phyloP scores from a whole-genome alignment of 1,140 invertebrate species.

The Orussus abietinus region DNA sequence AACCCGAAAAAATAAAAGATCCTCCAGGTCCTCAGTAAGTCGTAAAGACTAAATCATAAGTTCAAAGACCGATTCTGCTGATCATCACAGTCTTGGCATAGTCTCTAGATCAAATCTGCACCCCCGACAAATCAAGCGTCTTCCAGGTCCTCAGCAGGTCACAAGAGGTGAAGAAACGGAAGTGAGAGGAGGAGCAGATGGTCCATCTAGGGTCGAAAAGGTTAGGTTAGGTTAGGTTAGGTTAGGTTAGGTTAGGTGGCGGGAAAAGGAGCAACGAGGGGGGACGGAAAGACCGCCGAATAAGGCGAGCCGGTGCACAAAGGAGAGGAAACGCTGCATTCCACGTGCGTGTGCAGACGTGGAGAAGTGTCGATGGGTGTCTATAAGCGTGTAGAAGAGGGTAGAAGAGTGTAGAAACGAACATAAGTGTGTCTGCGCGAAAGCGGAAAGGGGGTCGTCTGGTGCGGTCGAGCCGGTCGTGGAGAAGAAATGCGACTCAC shows the following conservation, averaged over 20 bases:
- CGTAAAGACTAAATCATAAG: too few relatives aligned
- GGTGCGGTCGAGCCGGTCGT: constrained; percentile 20
- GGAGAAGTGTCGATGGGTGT: not conserved
- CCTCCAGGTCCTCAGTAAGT: too few relatives aligned
- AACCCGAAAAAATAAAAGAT: too few relatives aligned
- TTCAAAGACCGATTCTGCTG: too few relatives aligned
- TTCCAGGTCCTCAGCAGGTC: too few relatives aligned
- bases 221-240: too few relatives aligned
- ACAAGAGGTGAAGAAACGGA: constrained; percentile 8
- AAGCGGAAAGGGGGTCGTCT: constrained; percentile 26
- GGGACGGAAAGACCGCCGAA: too few relatives aligned
- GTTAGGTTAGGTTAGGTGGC: too few relatives aligned
- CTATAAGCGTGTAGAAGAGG: not conserved
- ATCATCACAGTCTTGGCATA: too few relatives aligned
- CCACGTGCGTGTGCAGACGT: constrained; percentile 12
- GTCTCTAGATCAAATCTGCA: too few relatives aligned
- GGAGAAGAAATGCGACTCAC: constrained; percentile 5
- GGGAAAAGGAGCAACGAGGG: constrained; percentile 14
- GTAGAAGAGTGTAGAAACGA: not conserved
- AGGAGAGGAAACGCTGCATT: constrained; percentile 40
- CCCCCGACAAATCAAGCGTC: not conserved
- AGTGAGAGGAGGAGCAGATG: too few relatives aligned
- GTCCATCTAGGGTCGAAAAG: too few relatives aligned
- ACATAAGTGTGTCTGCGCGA: constrained; percentile 3
- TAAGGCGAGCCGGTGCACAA: constrained; percentile 37